Conservation (phyloP, 2,797 vertebrate genomes). For the Micromesistius poutassou region DNA sequence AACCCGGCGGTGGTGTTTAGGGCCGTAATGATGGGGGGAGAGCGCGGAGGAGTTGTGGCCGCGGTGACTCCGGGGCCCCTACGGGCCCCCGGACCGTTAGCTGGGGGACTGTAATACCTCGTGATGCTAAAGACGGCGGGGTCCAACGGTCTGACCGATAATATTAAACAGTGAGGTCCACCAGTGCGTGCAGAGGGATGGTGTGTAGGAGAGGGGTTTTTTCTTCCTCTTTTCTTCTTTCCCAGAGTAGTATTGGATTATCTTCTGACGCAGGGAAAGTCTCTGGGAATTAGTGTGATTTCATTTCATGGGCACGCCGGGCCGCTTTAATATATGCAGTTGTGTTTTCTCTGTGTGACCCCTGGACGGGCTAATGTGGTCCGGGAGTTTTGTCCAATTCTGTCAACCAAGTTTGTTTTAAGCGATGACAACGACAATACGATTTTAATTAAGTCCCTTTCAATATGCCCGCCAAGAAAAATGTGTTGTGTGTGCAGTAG, state of each 20-base stretch:
- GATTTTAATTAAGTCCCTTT: constrained; percentile 16
- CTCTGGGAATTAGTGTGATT: constrained; percentile 42
- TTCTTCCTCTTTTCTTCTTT: neutral
- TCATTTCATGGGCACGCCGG: constrained; percentile 32
- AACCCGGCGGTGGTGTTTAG: constrained; percentile 45
- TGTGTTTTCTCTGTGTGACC: constrained; percentile 24
- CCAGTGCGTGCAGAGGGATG: constrained; percentile 29
- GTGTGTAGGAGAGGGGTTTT: neutral
- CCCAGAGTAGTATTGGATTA: constrained; percentile 19
- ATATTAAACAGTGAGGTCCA: constrained; percentile 21
- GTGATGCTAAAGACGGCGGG: constrained; percentile 12
- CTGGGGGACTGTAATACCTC: constrained; percentile 21
- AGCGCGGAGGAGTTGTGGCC: constrained; percentile 6
- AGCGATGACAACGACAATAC: constrained; percentile 3
- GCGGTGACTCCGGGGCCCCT: neutral
- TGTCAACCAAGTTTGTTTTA: constrained; percentile 7
- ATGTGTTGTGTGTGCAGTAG: neutral
- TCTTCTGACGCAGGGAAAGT: constrained; percentile 34
- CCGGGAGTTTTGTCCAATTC: constrained; percentile 24
- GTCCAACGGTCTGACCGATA: neutral
- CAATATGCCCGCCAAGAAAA: constrained; percentile 13
- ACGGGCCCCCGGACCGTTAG: neutral
- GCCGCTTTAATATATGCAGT: constrained; percentile 38
- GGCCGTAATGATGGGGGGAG: constrained; percentile 7
- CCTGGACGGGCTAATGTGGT: constrained; percentile 34